These are phyloP conservation scores for Acipenser transmontanus DNA, from an alignment of 2,797 vertebrate genomes.

Conservation along the genomic window DNA sequence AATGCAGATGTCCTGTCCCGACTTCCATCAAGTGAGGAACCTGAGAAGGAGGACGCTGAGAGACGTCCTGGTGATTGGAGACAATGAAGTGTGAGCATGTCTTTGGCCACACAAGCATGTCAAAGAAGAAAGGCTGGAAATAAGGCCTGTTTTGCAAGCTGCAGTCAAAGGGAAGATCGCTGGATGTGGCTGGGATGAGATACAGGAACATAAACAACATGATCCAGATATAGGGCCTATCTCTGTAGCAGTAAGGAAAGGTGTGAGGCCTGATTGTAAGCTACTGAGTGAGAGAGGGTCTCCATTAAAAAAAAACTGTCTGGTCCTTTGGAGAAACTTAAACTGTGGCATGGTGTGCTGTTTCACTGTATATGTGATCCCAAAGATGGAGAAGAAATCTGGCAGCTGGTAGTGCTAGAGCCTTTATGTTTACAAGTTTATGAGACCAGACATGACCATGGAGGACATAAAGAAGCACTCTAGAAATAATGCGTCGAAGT, in stretches of 20 bases:
- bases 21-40: too few relatives aligned
- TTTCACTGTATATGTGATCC: conserved; percentile 8
- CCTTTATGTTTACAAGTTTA: background rate
- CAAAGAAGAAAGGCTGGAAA: rapidly evolving
- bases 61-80: conserved; percentile 12
- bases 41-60: background rate
- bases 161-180: background rate
- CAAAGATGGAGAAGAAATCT: conserved; percentile 14
- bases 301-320: background rate
- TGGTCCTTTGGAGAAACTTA: conserved; percentile 6
- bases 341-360: conserved; percentile 3
- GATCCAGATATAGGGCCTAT: conserved; percentile 2
- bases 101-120: conserved; percentile 2
- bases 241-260: background rate
- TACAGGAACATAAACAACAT: conserved; percentile 1
- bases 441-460: conserved; percentile 18
- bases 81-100: conserved; percentile 6
- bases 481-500: conserved; percentile 5
- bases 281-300: background rate
- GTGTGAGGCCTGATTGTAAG: background rate
- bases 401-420: conserved; percentile 5
- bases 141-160: background rate
- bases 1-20: too few relatives aligned
- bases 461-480: conserved; percentile 16
- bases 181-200: conserved; percentile 14